Evolutionary conservation across 2,797 vertebrate species (phyloP).

Genomic region (Myiotriccus ornatus): DNA sequence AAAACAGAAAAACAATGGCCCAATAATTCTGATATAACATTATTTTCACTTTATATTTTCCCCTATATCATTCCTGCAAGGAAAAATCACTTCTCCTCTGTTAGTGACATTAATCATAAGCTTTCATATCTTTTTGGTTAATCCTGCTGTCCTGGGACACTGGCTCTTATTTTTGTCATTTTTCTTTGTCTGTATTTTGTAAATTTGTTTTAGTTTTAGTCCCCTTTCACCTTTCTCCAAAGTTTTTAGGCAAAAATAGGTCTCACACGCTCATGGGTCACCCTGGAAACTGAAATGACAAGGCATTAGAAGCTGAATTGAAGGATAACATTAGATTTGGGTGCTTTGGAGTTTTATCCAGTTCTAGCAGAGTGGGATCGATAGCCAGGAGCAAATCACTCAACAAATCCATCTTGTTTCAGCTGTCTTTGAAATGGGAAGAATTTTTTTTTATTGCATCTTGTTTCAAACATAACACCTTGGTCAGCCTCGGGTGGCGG

Average conservation of each 20-base stretch:
- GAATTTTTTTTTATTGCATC: background rate
- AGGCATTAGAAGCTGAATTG: background rate
- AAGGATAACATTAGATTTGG: background rate
- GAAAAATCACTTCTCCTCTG: background rate
- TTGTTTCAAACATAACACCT: background rate
- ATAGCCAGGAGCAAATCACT: background rate
- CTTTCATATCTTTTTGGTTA: background rate
- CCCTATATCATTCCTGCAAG: background rate
- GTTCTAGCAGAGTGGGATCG: background rate
- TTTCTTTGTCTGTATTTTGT: background rate
- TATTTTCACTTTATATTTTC: conserved; percentile 5
- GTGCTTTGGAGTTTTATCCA: background rate
- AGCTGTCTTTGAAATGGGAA: background rate
- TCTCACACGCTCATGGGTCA: background rate
- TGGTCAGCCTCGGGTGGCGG: background rate
- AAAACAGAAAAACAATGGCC: background rate
- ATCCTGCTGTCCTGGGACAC: background rate
- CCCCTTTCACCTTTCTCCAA: background rate
- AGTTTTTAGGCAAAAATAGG: background rate
- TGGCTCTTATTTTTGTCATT: background rate
- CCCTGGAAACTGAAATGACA: background rate
- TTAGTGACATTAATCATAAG: background rate
- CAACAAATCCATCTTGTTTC: background rate
- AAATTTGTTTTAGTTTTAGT: background rate
- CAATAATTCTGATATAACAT: background rate